phyloP scores from a whole-genome alignment of 2,888 invertebrate species.

The Corythucha ciliata region DNA sequence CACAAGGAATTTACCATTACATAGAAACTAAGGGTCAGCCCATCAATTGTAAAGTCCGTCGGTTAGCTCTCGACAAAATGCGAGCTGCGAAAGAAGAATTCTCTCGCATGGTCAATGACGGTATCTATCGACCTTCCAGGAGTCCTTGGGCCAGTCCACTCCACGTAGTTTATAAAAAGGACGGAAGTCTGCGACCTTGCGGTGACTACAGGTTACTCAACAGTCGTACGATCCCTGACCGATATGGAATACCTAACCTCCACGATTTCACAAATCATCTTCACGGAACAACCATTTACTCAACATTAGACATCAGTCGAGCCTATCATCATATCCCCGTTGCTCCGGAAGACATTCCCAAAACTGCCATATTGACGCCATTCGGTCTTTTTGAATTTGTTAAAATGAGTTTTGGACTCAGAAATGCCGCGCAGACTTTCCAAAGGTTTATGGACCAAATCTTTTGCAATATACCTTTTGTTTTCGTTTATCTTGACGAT shows the following conservation, averaged over 20 bases:
- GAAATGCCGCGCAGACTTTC: constrained; percentile 24
- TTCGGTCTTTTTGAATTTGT: constrained; percentile 14
- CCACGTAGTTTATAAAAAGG: constrained; percentile 4
- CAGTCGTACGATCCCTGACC: constrained; percentile 32
- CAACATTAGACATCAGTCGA: constrained; percentile 38
- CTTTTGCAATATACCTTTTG: constrained; percentile 29
- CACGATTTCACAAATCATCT: constrained; percentile 32
- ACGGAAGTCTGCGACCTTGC: constrained; percentile 33
- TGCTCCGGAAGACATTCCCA: constrained; percentile 31
- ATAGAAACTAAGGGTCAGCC: constrained; percentile 38
- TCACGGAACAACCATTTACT: constrained; percentile 36
- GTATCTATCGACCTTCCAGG: constrained; percentile 4
- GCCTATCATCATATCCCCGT: constrained; percentile 32
- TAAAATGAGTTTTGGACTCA: background rate
- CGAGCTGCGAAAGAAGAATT: constrained; percentile 37
- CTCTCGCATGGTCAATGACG: constrained; percentile 32
- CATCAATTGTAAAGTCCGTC: constrained; percentile 34
- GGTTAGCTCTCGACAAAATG: constrained; percentile 29
- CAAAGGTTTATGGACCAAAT: constrained; percentile 35
- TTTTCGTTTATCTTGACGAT: constrained; percentile 33
- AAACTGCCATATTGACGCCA: constrained; percentile 31
- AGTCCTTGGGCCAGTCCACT: constrained; percentile 9
- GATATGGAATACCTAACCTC: constrained; percentile 5
- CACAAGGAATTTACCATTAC: constrained; percentile 25
- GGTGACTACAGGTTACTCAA: constrained; percentile 41